Percentiles rank a stretch among this genome's conserved stretches.
Evolutionary conservation across 2,888 invertebrate genomes (phyloP).

Genomic region (Xestia rhomboidea): DNA sequence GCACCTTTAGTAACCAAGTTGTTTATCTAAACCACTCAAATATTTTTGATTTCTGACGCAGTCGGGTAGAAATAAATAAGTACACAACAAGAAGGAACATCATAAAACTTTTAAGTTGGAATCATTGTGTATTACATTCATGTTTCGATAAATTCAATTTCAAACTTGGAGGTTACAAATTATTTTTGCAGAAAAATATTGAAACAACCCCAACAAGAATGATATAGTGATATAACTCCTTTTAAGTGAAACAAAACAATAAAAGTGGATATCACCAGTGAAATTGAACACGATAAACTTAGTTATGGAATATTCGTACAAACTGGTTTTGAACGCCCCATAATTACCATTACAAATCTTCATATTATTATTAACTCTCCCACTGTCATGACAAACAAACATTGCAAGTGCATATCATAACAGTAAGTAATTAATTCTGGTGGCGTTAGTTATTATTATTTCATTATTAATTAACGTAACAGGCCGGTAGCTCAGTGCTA

Average conservation of each 20-base stretch:
- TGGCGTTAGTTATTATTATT: slow-evolving; percentile 37
- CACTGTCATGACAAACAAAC: not conserved
- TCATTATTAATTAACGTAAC: slow-evolving; percentile 47
- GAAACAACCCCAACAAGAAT: not conserved
- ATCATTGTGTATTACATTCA: not conserved
- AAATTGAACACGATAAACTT: not conserved
- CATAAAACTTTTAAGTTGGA: not conserved
- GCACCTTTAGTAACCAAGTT: not conserved
- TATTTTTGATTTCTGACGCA: not conserved
- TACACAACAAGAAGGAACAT: not conserved
- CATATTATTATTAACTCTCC: slow-evolving; percentile 8
- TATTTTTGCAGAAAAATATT: too few species aligned
- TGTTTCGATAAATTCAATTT: not conserved
- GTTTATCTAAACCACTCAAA: not conserved
- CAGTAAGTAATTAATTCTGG: slow-evolving; percentile 44
- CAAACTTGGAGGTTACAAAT: not conserved
- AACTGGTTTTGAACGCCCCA: not conserved
- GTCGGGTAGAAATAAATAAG: not conserved
- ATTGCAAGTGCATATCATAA: slow-evolving; percentile 47
- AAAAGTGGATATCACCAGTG: not conserved
- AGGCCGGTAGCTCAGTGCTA: slow-evolving; percentile 6
- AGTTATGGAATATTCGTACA: not conserved
- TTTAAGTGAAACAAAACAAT: not conserved
- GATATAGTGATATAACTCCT: not conserved
- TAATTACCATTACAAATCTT: not conserved